Percentiles rank a stretch among this genome's conserved stretches.
These are phyloP conservation scores for Melipona bicolor DNA, from an alignment of 2,888 invertebrate genomes.

Conservation along the genomic window DNA sequence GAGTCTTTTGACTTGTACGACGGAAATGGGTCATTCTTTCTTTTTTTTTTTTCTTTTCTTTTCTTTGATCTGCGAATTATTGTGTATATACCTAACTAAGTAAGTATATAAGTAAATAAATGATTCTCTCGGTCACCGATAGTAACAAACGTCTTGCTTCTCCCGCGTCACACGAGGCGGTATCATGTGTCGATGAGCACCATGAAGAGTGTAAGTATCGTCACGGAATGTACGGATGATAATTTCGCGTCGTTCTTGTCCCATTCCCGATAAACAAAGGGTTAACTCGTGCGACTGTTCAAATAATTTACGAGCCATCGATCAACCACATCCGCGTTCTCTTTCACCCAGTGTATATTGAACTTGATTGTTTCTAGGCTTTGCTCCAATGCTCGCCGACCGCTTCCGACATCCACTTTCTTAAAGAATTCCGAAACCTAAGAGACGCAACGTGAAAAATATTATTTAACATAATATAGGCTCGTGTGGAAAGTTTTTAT, in stretches of 20 bases:
- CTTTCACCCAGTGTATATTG: conserved; percentile 92
- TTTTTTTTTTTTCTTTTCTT: background rate
- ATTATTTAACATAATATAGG: background rate
- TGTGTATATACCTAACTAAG: conserved; percentile 33
- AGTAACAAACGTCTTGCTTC: conserved; percentile 40
- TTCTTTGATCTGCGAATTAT: conserved; percentile 61
- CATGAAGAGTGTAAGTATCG: conserved; percentile 53
- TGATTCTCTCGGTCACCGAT: conserved; percentile 39
- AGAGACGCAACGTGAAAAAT: conserved; percentile 5
- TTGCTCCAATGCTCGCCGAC: conserved; percentile 88
- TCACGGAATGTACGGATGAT: conserved; percentile 41
- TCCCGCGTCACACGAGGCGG: conserved; percentile 15
- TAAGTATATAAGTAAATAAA: conserved; percentile 35
- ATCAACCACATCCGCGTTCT: conserved; percentile 85
- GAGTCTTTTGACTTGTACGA: conserved; percentile 47
- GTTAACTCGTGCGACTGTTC: conserved; percentile 69
- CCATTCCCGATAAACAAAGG: conserved; percentile 58
- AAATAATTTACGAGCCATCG: conserved; percentile 85
- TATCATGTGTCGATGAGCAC: conserved; percentile 52
- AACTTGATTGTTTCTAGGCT: conserved; percentile 92
- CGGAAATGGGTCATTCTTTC: conserved; percentile 50
- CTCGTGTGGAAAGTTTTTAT: background rate
- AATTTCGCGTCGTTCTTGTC: conserved; percentile 49
- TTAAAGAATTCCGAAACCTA: conserved; percentile 88
- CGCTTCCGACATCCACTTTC: conserved; percentile 86